These are phyloP conservation scores for Stegophylla sp. DNA, from an alignment of 2,888 invertebrate species.

Conservation along the genomic window DNA sequence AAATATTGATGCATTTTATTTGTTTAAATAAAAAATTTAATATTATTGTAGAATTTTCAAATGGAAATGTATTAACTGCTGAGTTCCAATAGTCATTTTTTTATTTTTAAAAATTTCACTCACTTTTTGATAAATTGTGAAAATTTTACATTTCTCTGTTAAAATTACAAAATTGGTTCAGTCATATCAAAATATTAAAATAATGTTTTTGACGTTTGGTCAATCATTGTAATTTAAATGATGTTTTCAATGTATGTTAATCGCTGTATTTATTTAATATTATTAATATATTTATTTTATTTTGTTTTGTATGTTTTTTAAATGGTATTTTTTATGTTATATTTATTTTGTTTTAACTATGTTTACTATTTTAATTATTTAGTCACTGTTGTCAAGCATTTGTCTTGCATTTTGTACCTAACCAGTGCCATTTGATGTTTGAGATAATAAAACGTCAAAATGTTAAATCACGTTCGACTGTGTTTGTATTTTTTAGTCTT, in stretches of 20 bases:
- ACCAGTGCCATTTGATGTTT: conserved; percentile 10
- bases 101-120: neutral
- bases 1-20: neutral
- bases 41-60: neutral
- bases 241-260: neutral
- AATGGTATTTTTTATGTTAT: too few relatives aligned
- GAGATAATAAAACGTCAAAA: conserved; percentile 1
- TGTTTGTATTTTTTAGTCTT: neutral
- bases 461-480: neutral
- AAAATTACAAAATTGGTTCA: neutral
- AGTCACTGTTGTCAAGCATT: conserved; percentile 12
- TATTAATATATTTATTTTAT: neutral
- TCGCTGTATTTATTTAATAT: neutral
- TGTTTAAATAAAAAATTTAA: neutral
- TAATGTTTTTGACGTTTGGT: neutral
- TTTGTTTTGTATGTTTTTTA: neutral
- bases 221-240: neutral
- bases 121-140: too few relatives aligned
- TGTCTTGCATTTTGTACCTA: conserved; percentile 5
- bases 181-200: neutral
- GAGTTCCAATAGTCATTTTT: neutral
- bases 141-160: neutral
- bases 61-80: neutral
- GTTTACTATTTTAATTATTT: conserved; percentile 8
- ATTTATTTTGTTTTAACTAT: neutral